These are phyloP conservation scores for Calycopis cecrops DNA, from an alignment of 1,140 invertebrate species.

Conservation along the genomic window DNA sequence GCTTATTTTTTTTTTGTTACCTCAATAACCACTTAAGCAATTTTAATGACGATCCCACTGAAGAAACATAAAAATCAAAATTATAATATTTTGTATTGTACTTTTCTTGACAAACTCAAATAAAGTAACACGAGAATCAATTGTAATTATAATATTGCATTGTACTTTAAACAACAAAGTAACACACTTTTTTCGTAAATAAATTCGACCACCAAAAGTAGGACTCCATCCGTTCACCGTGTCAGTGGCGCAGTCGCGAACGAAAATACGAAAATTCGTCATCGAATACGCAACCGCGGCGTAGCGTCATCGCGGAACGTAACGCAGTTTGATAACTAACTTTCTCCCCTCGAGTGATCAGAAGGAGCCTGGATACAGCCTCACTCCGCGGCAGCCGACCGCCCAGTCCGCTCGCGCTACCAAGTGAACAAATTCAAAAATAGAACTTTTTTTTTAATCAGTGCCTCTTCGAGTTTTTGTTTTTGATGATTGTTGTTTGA, in stretches of 20 bases:
- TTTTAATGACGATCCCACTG: too few relatives aligned
- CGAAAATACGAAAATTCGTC: constrained; percentile 63
- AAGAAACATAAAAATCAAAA: too few relatives aligned
- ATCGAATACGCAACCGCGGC: constrained; percentile 64
- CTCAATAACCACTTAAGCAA: too few relatives aligned
- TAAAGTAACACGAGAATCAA: too few relatives aligned
- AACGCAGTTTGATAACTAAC: constrained; percentile 70
- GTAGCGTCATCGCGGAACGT: constrained; percentile 64
- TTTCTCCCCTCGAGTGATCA: constrained; percentile 53
- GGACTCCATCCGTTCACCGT: constrained; percentile 49
- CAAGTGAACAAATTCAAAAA: constrained; percentile 38
- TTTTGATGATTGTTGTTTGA: constrained; percentile 41
- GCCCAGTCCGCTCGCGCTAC: constrained; percentile 39
- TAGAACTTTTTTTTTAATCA: constrained; percentile 21
- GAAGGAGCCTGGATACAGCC: constrained; percentile 39
- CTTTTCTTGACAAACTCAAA: too few relatives aligned
- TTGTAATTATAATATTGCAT: too few relatives aligned
- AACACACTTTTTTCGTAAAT: neutral
- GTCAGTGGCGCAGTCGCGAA: constrained; percentile 57
- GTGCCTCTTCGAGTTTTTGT: constrained; percentile 38
- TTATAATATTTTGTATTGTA: too few relatives aligned
- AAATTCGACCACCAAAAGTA: constrained; percentile 34
- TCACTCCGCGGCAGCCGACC: constrained; percentile 48
- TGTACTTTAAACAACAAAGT: too few relatives aligned
- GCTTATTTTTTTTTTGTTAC: too few relatives aligned